These are phyloP conservation scores for Orgyia antiqua DNA, from an alignment of 2,888 invertebrate genomes.

Conservation along the genomic window DNA sequence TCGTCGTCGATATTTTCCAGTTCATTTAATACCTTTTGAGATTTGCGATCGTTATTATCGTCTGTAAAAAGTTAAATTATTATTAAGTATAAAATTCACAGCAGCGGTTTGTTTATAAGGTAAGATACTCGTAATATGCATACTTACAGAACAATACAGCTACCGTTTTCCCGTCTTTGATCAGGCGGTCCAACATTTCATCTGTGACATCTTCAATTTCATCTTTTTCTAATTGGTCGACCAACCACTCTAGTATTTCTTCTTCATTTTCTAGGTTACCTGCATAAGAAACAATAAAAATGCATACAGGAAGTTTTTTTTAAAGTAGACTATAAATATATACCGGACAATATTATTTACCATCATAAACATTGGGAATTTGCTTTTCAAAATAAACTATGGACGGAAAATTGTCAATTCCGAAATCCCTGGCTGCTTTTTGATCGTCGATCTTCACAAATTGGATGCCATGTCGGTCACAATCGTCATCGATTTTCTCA, in stretches of 20 bases:
- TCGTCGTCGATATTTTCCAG: slow-evolving; percentile 96
- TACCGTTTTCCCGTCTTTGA: slow-evolving; percentile 92
- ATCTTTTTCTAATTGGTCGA: slow-evolving; percentile 92
- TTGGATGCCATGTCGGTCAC: slow-evolving; percentile 93
- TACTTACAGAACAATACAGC: slow-evolving; percentile 94
- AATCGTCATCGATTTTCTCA: slow-evolving; percentile 96
- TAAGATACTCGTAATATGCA: too few relatives aligned
- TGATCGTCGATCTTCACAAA: slow-evolving; percentile 95
- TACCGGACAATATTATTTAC: slow-evolving; percentile 45
- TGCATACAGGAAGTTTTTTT: neutral
- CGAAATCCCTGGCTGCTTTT: slow-evolving; percentile 90
- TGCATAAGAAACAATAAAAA: slow-evolving; percentile 25
- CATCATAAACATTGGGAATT: slow-evolving; percentile 94
- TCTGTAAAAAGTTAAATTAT: slow-evolving; percentile 69
- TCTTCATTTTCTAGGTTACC: slow-evolving; percentile 93
- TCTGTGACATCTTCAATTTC: slow-evolving; percentile 97
- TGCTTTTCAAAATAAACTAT: slow-evolving; percentile 96
- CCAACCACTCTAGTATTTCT: slow-evolving; percentile 91
- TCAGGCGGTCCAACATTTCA: slow-evolving; percentile 93
- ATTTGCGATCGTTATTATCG: slow-evolving; percentile 93
- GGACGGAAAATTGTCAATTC: slow-evolving; percentile 89
- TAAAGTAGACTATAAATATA: neutral
- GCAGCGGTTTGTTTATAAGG: too few relatives aligned
- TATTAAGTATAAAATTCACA: too few relatives aligned
- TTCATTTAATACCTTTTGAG: slow-evolving; percentile 90